These are phyloP conservation scores for Rhogogaster chlorosoma DNA, from an alignment of 2,888 invertebrate genomes.

Conservation along the genomic window DNA sequence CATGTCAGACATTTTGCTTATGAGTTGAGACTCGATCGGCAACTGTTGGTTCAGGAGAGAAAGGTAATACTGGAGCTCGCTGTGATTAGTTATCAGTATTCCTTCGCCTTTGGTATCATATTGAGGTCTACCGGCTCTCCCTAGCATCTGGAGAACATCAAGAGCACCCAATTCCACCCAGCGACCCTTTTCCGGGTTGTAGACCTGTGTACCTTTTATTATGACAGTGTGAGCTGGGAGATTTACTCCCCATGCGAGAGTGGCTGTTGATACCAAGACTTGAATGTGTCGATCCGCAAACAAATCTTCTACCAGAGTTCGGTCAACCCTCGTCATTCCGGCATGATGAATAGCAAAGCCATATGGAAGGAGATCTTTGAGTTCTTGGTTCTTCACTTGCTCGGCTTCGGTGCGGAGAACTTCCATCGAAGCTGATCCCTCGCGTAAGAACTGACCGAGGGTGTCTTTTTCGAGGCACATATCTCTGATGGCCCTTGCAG, in stretches of 20 bases:
- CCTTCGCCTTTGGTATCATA: constrained; percentile 99
- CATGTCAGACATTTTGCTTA: constrained; percentile 96
- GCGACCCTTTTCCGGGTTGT: constrained; percentile 98
- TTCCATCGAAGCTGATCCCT: constrained; percentile 98
- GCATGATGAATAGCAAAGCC: constrained; percentile 99
- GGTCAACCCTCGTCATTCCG: constrained; percentile 98
- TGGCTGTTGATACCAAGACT: constrained; percentile 98
- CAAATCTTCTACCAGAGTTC: constrained; percentile 98
- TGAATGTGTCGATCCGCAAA: constrained; percentile 99
- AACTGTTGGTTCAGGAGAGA: constrained; percentile 98
- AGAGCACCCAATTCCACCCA: constrained; percentile 99
- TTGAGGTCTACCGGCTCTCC: constrained; percentile 95
- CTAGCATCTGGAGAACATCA: constrained; percentile 99
- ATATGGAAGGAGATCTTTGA: constrained; percentile 97
- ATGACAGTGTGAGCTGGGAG: constrained; percentile 99
- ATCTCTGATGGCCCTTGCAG: constrained; percentile 96
- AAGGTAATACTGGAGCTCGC: constrained; percentile 98
- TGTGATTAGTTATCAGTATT: constrained; percentile 98
- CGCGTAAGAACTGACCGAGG: constrained; percentile 95
- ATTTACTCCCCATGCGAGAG: constrained; percentile 99
- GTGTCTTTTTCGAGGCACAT: constrained; percentile 99
- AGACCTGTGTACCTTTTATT: constrained; percentile 98
- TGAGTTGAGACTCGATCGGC: constrained; percentile 98
- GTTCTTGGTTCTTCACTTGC: constrained; percentile 96
- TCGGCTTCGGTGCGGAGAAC: constrained; percentile 97